A percentile compares a stretch with the other conserved stretches of the same genome.
Evolutionary conservation across 2,113 vertebrate species (phyloP).

Genomic region (Riparia riparia): DNA sequence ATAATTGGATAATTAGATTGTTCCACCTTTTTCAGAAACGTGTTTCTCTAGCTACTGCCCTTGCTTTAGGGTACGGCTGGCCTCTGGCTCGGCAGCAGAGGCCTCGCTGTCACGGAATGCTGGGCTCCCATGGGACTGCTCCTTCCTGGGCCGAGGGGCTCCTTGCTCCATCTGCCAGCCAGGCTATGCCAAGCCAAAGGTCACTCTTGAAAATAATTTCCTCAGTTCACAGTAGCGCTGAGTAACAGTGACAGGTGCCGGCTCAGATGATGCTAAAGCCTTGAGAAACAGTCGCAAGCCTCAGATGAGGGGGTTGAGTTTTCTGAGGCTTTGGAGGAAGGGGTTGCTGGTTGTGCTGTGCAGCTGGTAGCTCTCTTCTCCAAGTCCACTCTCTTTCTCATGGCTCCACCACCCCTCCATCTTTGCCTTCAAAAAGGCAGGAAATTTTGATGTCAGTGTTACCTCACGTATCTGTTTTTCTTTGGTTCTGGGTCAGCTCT

Average conservation of each 20-base stretch:
- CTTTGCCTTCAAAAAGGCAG: neutral
- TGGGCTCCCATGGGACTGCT: neutral
- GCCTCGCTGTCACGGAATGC: rapidly evolving
- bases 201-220: constrained; percentile 39
- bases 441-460: neutral
- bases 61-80: neutral
- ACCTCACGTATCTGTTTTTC: neutral
- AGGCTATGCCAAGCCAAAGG: constrained; percentile 9
- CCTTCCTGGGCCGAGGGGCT: neutral
- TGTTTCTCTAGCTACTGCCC: neutral
- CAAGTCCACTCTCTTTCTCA: neutral
- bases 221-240: neutral
- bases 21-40: neutral
- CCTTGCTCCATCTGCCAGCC: neutral
- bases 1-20: neutral
- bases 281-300: neutral
- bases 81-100: neutral
- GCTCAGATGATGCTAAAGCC: constrained; percentile 39
- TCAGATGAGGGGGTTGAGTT: neutral
- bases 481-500: neutral
- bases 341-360: neutral
- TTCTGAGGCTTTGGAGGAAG: neutral
- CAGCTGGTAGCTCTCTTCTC: neutral
- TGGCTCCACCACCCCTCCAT: neutral
- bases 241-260: constrained; percentile 56